Percentiles rank a stretch among this genome's conserved stretches.
These are phyloP conservation scores for Eurypyga helias DNA, from an alignment of 2,113 vertebrate species.

Conservation along the genomic window DNA sequence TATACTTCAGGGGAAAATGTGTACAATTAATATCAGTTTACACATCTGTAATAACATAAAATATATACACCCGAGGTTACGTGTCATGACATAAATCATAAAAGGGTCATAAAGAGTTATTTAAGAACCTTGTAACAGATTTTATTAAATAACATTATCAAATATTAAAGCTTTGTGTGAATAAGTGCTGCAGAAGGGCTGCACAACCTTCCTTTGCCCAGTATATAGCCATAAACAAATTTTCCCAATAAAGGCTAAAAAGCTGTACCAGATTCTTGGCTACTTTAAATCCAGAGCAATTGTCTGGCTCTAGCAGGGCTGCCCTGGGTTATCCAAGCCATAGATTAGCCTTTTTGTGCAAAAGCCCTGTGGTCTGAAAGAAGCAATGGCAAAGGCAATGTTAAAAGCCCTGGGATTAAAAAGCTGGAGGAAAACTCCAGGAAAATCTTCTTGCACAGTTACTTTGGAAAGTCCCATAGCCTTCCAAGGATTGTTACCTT, in stretches of 20 bases:
- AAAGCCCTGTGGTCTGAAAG: accelerated
- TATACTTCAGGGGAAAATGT: constrained; percentile 25
- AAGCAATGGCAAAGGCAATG: neutral
- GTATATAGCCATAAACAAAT: neutral
- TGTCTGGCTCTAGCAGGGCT: neutral
- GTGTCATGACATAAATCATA: constrained; percentile 39
- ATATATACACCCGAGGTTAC: constrained; percentile 26
- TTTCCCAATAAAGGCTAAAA: neutral
- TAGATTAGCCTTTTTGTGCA: neutral
- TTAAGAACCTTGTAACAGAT: constrained; percentile 34
- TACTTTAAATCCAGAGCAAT: neutral
- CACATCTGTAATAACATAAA: constrained; percentile 47
- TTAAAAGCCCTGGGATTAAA: neutral
- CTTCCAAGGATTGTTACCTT: neutral
- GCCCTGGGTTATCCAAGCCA: neutral
- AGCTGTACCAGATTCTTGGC: neutral
- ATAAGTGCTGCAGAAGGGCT: neutral
- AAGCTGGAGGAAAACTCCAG: neutral
- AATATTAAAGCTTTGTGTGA: constrained; percentile 30
- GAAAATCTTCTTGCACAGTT: accelerated
- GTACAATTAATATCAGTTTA: constrained; percentile 61
- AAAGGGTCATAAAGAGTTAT: constrained; percentile 29
- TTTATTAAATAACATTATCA: constrained; percentile 32
- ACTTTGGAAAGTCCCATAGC: neutral
- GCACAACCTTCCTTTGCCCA: neutral